A percentile compares a stretch with the other conserved stretches of the same genome.
phyloP scores from a whole-genome alignment of 2,797 vertebrate species.

The Gymnothorax javanicus region DNA sequence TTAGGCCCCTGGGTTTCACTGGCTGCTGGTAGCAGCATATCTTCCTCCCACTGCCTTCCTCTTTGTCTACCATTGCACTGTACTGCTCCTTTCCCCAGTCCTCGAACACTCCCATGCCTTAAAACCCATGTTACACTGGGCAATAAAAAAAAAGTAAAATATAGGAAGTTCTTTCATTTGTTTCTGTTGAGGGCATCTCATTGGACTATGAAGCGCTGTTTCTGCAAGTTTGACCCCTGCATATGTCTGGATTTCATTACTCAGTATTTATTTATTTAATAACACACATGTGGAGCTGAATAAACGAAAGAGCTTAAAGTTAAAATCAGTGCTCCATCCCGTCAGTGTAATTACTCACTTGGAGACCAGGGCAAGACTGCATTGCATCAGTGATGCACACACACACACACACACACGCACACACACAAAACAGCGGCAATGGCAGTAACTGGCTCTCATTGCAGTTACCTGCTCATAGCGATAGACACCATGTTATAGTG shows the following conservation, averaged over 20 bases:
- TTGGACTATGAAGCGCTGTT: slow-evolving; percentile 11
- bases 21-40: not conserved
- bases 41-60: not conserved
- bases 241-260: not conserved
- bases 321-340: not conserved
- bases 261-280: slow-evolving; percentile 15
- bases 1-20: not conserved
- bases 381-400: not conserved
- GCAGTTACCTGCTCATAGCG: slow-evolving; percentile 32
- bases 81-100: slow-evolving; percentile 34
- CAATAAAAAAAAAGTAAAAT: slow-evolving; percentile 11
- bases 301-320: not conserved
- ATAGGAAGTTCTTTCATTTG: slow-evolving; percentile 5
- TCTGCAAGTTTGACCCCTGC: not conserved
- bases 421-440: not conserved
- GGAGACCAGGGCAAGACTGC: not conserved
- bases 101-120: slow-evolving; percentile 47
- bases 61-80: not conserved
- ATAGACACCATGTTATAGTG: not conserved
- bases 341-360: slow-evolving; percentile 4
- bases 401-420: slow-evolving; percentile 23
- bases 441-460: slow-evolving; percentile 41
- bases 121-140: slow-evolving; percentile 39
- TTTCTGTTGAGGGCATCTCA: slow-evolving; percentile 16
- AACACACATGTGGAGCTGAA: slow-evolving; percentile 5